Conservation (phyloP, 1,140 invertebrate genomes). For the Diachasma alloeum region DNA sequence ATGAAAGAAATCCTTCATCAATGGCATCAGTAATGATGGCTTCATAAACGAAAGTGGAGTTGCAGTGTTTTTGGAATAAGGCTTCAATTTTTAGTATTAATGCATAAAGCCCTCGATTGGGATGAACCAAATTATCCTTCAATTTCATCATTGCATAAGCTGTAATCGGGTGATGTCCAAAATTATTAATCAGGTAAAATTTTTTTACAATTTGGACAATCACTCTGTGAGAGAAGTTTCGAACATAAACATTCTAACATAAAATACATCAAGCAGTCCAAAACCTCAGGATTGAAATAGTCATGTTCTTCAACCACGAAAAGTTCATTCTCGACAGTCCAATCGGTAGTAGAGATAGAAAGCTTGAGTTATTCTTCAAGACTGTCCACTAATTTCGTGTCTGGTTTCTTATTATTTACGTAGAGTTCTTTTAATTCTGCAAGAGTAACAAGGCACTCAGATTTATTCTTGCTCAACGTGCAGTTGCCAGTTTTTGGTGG, state of each 20-base stretch:
- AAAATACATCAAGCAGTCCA: slow-evolving; percentile 13
- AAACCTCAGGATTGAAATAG: not conserved
- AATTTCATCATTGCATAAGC: slow-evolving; percentile 7
- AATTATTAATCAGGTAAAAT: not conserved
- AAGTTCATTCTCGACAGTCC: not conserved
- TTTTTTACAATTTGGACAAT: not conserved
- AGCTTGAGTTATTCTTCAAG: not conserved
- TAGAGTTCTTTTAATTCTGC: not conserved
- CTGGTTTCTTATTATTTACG: not conserved
- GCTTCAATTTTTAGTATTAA: slow-evolving; percentile 12
- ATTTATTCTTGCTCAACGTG: not conserved
- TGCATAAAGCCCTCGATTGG: slow-evolving; percentile 2
- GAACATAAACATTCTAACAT: not conserved
- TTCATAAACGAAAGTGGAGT: not conserved
- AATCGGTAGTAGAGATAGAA: not conserved
- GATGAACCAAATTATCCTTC: slow-evolving; percentile 16
- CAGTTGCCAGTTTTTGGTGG: slow-evolving; percentile 21
- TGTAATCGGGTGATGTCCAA: not conserved
- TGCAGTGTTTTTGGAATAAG: slow-evolving; percentile 16
- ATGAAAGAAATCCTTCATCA: not conserved
- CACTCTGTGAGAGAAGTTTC: no score
- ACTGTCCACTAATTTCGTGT: not conserved
- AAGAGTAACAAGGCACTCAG: not conserved
- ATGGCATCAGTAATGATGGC: not conserved
- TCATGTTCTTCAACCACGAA: not conserved